phyloP scores from a whole-genome alignment of 92 coral and sea anemone species.

The Paragorgia papillata region DNA sequence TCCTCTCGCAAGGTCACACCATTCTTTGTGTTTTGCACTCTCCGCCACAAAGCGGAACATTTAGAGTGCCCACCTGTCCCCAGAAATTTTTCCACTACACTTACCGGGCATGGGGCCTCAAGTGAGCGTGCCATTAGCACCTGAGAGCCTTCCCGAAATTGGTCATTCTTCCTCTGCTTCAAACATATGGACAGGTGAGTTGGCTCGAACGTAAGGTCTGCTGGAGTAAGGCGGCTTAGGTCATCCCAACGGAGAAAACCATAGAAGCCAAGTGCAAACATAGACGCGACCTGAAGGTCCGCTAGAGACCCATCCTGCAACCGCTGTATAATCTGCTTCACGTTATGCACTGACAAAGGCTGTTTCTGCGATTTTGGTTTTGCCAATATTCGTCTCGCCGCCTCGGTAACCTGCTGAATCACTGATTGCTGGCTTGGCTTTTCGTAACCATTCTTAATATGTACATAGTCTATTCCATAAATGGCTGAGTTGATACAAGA shows the following conservation, averaged over 20 bases:
- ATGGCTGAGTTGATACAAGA: conserved; percentile 46
- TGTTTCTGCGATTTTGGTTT: conserved; percentile 10
- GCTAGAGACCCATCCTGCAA: conserved; percentile 2
- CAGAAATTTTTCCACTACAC: conserved; percentile 2
- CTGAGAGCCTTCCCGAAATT: too few species aligned
- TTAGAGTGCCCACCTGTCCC: not conserved
- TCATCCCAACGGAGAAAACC: too few species aligned
- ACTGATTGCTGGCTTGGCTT: conserved; percentile 19
- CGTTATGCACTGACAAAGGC: too few species aligned
- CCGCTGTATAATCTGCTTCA: too few species aligned
- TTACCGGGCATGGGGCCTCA: conserved; percentile 11
- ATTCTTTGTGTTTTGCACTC: not conserved
- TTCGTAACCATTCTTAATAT: conserved; percentile 37
- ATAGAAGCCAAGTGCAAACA: conserved; percentile 18
- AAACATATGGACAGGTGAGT: not conserved
- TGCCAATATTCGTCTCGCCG: conserved; percentile 31
- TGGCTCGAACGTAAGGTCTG: not conserved
- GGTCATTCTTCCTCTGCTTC: not conserved
- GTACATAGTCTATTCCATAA: conserved; percentile 41
- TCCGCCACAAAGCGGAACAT: too few species aligned
- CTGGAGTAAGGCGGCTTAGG: too few species aligned
- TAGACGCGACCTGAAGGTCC: conserved; percentile 25
- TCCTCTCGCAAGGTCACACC: conserved; percentile 1
- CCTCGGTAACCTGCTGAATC: conserved; percentile 29
- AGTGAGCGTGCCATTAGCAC: conserved; percentile 1